Evolutionary conservation across 2,888 invertebrate species (phyloP), one percentile per base, ranked within the genome.

Genomic region (Plagodis pulveraria): DNA sequence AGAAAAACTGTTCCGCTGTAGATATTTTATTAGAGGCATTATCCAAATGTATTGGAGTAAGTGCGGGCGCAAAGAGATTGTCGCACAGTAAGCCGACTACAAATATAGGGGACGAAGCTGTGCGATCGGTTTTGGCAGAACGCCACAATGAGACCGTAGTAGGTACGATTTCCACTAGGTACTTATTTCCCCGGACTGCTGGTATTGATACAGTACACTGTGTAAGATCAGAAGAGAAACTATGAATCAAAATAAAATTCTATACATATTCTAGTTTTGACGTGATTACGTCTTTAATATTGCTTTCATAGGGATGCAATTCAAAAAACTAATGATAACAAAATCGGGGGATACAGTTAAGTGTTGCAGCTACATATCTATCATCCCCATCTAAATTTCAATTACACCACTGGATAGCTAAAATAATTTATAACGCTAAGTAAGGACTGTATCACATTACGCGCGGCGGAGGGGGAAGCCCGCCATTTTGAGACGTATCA

Each of bases 91-190:
- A 86, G 81, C 76, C 73, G 72, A 74, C 76, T 81, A 78, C 78
- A 80, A 84, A 84, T 83, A 85, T 81, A 84, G 80, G 76, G 76
- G 76, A 70, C 70, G 71, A 74, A 76, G 78, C 73, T 68, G 67
- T 67, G 65, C 78, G 73, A 81, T 83, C 74, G 75, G 77, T 81
- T 83, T 83, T 88, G 87, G 88, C 87, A 81, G 55, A 54, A 59
- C 71, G 87, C 87, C 89, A 69, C 54, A 48, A 40, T 35, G 72
- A 63, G 65, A 43, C 67, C 69, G 62, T 54, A 44, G 54, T 58
- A 57, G 56, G 48, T 58, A 49, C 43, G 11, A 50, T 50, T 50
- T 12, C 50, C 57, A 62, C 50, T 44, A 44, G 35, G 42, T 54
- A 50, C 38, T 55, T 55, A 56, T 52, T 62, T 63, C 44, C 46